Percentiles rank a stretch among this genome's conserved stretches.
phyloP scores from a whole-genome alignment of 2,888 invertebrate genomes.

The Orgyia antiqua region DNA sequence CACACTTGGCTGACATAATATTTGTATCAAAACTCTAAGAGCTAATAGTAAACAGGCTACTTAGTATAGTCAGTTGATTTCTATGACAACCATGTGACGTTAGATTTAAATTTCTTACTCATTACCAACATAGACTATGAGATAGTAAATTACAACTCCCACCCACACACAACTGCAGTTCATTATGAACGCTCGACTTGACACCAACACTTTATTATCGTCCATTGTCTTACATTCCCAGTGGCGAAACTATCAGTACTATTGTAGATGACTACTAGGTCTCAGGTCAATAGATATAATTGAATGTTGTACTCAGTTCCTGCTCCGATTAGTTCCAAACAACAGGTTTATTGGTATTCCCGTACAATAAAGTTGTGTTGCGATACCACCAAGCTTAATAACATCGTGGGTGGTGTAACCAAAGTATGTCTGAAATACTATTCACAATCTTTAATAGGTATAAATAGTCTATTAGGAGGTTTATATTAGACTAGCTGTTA shows the following conservation, averaged over 20 bases:
- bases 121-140: no score
- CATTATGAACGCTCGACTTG: slow-evolving; percentile 21
- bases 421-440: no score
- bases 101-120: no score
- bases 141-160: no score
- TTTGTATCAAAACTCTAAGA: no score
- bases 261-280: slow-evolving; percentile 15
- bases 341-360: slow-evolving; percentile 8
- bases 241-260: slow-evolving; percentile 20
- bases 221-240: slow-evolving; percentile 18
- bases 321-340: slow-evolving; percentile 1
- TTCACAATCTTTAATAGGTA: no score
- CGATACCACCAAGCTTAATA: not conserved
- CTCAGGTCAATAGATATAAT: slow-evolving; percentile 18
- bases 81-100: no score
- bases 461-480: no score
- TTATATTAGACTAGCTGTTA: no score
- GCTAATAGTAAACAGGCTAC: no score
- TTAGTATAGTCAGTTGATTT: no score
- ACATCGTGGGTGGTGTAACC: slow-evolving; percentile 2
- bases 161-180: slow-evolving; percentile 19
- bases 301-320: slow-evolving; percentile 11
- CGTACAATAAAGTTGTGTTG: slow-evolving; percentile 4
- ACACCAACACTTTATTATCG: slow-evolving; percentile 19
- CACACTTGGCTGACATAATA: no score